A percentile compares a stretch with the other conserved stretches of the same genome.
Evolutionary conservation across 2,888 invertebrate species (phyloP).

Genomic region (Lordiphosa fenestrarum): DNA sequence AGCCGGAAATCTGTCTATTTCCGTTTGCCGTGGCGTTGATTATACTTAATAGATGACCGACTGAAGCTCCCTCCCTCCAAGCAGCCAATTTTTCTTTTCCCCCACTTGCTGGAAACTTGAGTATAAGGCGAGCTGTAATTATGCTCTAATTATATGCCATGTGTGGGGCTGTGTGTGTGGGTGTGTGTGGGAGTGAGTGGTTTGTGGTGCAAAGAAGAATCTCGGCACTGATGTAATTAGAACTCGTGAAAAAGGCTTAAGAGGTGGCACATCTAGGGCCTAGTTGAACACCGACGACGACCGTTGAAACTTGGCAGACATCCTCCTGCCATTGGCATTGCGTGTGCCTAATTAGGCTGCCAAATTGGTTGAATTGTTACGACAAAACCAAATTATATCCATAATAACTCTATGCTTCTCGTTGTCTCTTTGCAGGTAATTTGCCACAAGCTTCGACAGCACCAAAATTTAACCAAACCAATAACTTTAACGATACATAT

Average conservation of each 20-base stretch:
- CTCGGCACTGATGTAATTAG: conserved; percentile 65
- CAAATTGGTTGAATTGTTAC: conserved; percentile 24
- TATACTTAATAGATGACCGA: conserved; percentile 74
- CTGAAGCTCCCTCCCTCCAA: conserved; percentile 46
- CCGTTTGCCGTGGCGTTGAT: conserved; percentile 73
- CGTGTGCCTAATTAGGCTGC: conserved; percentile 29
- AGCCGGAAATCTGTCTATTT: conserved; percentile 76
- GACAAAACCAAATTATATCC: conserved; percentile 7
- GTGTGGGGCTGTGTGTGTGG: conserved; percentile 23
- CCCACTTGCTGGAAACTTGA: conserved; percentile 52
- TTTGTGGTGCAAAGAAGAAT: conserved; percentile 53
- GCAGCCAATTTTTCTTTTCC: conserved; percentile 62
- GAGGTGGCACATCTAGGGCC: conserved; percentile 14
- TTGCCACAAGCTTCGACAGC: not conserved
- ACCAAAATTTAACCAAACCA: conserved; percentile 19
- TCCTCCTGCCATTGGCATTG: conserved; percentile 24
- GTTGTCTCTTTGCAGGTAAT: conserved; percentile 25
- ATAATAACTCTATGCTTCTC: conserved; percentile 4
- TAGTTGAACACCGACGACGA: conserved; percentile 21
- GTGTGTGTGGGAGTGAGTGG: conserved; percentile 13
- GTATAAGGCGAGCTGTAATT: conserved; percentile 69
- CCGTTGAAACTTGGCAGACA: conserved; percentile 40
- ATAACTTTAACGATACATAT: conserved; percentile 63
- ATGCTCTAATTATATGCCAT: conserved; percentile 69
- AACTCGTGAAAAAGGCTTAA: conserved; percentile 40